Conservation (phyloP, 2,797 vertebrate genomes). For the Onychomys leucogaster region DNA sequence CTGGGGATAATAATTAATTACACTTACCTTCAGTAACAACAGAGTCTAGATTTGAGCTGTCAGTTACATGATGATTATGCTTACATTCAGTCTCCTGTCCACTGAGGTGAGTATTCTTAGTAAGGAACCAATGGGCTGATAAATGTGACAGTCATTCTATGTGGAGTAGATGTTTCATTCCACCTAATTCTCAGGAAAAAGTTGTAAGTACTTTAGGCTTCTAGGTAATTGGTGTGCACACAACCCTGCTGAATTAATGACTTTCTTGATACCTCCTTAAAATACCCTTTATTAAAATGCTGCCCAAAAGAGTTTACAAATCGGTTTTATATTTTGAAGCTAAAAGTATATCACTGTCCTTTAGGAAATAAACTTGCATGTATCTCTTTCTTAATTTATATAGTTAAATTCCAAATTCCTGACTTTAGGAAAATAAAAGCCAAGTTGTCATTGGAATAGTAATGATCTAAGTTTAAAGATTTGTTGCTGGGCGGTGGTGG, state of each 20-base stretch:
- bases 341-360: background rate
- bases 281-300: background rate
- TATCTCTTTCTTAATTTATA: background rate
- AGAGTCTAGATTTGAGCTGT: background rate
- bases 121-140: background rate
- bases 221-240: background rate
- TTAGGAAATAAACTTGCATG: background rate
- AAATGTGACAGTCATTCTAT: background rate
- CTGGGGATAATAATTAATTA: background rate
- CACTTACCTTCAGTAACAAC: background rate
- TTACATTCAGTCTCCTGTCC: background rate
- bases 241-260: background rate
- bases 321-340: background rate
- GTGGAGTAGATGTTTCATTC: background rate
- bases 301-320: background rate
- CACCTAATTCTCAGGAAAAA: background rate
- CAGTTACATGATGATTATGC: background rate
- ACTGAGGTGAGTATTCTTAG: background rate
- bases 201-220: background rate
- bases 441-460: background rate
- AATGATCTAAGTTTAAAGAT: background rate
- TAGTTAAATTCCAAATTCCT: background rate
- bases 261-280: background rate
- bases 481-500: too few species aligned
- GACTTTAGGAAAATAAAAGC: background rate